Evolutionary conservation across 2,888 invertebrate species (phyloP), one percentile per base, ranked within the genome.

Genomic region (Teinopalpus imperialis): DNA sequence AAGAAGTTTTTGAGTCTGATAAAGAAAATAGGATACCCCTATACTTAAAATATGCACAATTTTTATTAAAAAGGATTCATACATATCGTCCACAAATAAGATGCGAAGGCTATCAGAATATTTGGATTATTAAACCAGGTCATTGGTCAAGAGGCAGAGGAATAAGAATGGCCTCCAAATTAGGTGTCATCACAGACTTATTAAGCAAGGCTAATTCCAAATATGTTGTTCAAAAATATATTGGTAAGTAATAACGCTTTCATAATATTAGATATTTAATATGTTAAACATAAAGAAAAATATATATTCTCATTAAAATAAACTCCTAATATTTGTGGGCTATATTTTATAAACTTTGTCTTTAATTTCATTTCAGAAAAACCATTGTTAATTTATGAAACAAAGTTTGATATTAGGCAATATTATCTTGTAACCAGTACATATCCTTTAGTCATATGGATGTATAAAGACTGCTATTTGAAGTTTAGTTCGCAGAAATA

Each of bases 121-220:
- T 97, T 56, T 97, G 97, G 97, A 96, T 97, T 50, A 90, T 97
- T 29, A 97, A 97, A 71, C 97, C 97, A 0, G 94, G 93, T 1
- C 93, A 93, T 62, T 93, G 94, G 54, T 95, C 94, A 18, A 90
- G 96, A 61, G 97, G 97, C 0, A 89, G 93, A 68, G 97, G 97
- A 2, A 97, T 97, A 53, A 90, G 92, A 53, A 92, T 97, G 72
- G 94, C 94, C 56, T 93, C 94, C 60, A 92, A 93, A 52, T 80
- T 96, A 47, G 91, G 92, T 47, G 93, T 93, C 31, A 94, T 97
- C 53, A 78, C 93, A 48, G 91, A 92, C 29, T 81, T 91, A 58
- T 74, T 93, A 1, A 87, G 86, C 16, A 90, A 83, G 41, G 89
- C 91, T 41, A 89, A 87, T 35, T 88, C 90, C 53, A 91, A 93